Base-by-base conservation (phyloP, 2,797 vertebrate genomes). In the Cyclura pinguis region DNA sequence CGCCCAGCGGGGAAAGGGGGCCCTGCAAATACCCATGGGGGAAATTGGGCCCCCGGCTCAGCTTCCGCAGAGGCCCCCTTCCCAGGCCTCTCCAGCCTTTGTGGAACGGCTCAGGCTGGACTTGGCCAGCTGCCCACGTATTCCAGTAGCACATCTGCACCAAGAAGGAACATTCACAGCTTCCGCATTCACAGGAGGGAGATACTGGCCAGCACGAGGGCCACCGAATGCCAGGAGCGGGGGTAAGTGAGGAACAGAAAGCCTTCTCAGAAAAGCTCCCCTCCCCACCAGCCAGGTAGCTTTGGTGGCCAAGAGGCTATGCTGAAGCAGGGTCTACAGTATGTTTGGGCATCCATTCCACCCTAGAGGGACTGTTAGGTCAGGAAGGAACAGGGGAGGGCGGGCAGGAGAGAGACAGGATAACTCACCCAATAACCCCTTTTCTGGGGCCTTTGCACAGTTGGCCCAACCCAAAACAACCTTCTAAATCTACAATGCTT, bases 301-400 rank as follows among this genome's bases (percentile, higher is more conserved):
- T 76, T 6, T 52, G 89, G 85, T 86, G 92, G 94, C 94, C 94
- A 94, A 96, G 95, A 93, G 95, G 93, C 96, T 89, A 86, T 91
- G 95, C 94, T 92, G 92, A 93, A 90, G 90, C 84, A 90, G 89
- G 93, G 91, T 94, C 95, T 94, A 96, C 95, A 95, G 95, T 91
- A 59, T 90, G 93, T 93, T 96, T 94, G 92, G 96, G 95, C 96
- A 96, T 95, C 96, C 96, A 96, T 72, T 86, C 93, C 82, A 95
- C 84, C 93, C 89, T 77, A 94, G 95, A 84, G 89, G 90, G 90
- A 93, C 89, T 86, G 76, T 42, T 42, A 1, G 42, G 42, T 42
- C 42, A 3, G 59, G 2, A 93, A 47, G 3, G 2, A 29, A 9
- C 83, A 84, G 78, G 88, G 38, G 57, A 89, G 89, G 64, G 0